phyloP scores from a whole-genome alignment of 2,797 vertebrate genomes.

The Hozukius guyotensis region DNA sequence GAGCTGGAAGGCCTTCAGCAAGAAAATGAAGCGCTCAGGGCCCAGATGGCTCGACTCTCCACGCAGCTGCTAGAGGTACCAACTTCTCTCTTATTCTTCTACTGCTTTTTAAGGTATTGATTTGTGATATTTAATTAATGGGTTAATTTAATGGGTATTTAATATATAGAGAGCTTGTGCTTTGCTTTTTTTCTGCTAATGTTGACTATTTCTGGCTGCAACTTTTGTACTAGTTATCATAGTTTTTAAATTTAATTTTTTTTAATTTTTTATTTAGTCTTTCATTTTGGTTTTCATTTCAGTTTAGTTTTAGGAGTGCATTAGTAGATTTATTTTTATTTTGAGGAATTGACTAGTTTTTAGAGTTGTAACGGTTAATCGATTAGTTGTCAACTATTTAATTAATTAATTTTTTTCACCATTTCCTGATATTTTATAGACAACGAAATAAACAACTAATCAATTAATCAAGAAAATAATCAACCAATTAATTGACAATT shows the following conservation, averaged over 20 bases:
- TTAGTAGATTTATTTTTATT: background rate
- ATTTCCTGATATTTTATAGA: too few species aligned
- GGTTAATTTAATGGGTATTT: too few species aligned
- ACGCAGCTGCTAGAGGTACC: slow-evolving; percentile 88
- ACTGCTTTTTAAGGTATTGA: background rate
- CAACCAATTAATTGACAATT: fast-evolving
- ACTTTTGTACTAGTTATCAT: too few species aligned
- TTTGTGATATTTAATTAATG: too few species aligned
- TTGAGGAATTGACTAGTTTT: background rate
- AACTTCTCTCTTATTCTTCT: background rate
- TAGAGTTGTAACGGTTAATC: too few species aligned
- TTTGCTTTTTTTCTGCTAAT: background rate
- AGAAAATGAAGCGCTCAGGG: slow-evolving; percentile 88
- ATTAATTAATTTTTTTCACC: too few species aligned
- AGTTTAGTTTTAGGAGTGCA: background rate
- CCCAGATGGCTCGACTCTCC: slow-evolving; percentile 87
- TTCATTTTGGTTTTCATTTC: background rate
- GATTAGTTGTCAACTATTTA: too few species aligned
- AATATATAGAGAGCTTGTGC: background rate
- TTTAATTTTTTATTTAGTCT: background rate
- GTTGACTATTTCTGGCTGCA: background rate
- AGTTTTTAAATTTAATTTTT: background rate
- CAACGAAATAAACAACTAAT: too few species aligned
- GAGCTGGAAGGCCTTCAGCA: slow-evolving; percentile 85
- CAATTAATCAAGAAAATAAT: too few species aligned